phyloP scores from a whole-genome alignment of 2,113 vertebrate species.

The Sardina pilchardus region DNA sequence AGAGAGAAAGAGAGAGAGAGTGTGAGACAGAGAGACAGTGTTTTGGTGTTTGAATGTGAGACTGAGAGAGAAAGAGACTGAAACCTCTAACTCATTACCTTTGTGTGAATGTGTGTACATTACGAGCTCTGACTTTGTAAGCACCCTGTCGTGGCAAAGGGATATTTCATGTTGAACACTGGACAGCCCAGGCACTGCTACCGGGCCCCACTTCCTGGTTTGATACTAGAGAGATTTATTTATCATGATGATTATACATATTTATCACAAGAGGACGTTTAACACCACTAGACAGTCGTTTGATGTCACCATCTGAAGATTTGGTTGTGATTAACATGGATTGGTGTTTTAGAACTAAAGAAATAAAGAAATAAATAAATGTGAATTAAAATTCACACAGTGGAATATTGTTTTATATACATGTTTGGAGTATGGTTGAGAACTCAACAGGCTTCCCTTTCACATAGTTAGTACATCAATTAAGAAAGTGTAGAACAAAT shows the following conservation, averaged over 20 bases:
- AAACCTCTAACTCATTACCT: not conserved
- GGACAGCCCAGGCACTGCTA: not conserved
- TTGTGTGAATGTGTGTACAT: not conserved
- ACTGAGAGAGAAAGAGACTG: not conserved
- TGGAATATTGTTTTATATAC: not conserved
- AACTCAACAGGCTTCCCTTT: not conserved
- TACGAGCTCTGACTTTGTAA: not conserved
- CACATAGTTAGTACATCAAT: no score
- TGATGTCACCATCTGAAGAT: not conserved
- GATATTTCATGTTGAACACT: not conserved
- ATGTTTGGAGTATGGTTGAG: not conserved
- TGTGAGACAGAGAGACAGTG: not conserved
- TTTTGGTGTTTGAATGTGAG: not conserved
- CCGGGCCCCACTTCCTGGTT: not conserved
- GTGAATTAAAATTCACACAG: not conserved
- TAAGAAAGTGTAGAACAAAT: no score
- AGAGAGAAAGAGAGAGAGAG: not conserved
- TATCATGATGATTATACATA: not conserved
- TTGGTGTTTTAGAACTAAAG: slow-evolving; percentile 3
- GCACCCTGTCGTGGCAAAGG: not conserved
- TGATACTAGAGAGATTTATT: not conserved
- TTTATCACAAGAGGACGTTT: not conserved
- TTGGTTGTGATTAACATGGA: slow-evolving; percentile 7
- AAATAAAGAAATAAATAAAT: not conserved
- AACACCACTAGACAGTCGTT: slow-evolving; percentile 2